These are phyloP conservation scores for Poeciliopsis paucimaculata DNA, from an alignment of 2,797 vertebrate species.

Conservation along the genomic window DNA sequence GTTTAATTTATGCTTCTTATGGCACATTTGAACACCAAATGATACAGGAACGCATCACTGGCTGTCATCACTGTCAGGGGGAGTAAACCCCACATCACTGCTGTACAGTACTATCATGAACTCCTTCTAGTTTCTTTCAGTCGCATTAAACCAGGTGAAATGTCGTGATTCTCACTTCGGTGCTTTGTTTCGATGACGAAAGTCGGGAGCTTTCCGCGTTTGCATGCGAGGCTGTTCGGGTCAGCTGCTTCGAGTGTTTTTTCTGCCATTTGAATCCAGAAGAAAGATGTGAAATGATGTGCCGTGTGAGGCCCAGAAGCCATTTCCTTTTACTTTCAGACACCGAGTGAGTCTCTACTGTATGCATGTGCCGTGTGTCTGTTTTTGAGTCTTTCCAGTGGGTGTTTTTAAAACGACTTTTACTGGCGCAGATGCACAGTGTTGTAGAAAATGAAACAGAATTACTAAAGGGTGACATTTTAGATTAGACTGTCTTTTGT, in stretches of 20 bases:
- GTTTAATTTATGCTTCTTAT: slow-evolving; percentile 28
- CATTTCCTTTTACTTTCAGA: slow-evolving; percentile 43
- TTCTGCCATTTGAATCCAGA: slow-evolving; percentile 23
- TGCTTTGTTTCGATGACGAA: slow-evolving; percentile 18
- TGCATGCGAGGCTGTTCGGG: slow-evolving; percentile 55
- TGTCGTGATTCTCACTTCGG: slow-evolving; percentile 16
- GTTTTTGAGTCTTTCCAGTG: slow-evolving; percentile 46
- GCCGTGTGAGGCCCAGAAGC: slow-evolving; percentile 14
- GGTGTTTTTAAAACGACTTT: slow-evolving; percentile 64
- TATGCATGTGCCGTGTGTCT: slow-evolving; percentile 75
- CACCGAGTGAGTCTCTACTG: slow-evolving; percentile 60
- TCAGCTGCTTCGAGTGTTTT: slow-evolving; percentile 34
- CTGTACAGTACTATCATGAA: slow-evolving; percentile 28
- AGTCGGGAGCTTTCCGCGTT: slow-evolving; percentile 11
- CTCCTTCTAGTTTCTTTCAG: slow-evolving; percentile 33
- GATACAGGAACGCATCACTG: slow-evolving; percentile 16
- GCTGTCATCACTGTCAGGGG: slow-evolving; percentile 15
- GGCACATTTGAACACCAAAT: slow-evolving; percentile 26
- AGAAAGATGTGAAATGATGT: slow-evolving; percentile 22
- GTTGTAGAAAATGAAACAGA: slow-evolving; percentile 45
- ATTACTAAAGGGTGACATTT: slow-evolving; percentile 18
- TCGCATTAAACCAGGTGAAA: slow-evolving; percentile 36
- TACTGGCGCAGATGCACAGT: slow-evolving; percentile 48
- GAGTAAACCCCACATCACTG: slow-evolving; percentile 15
- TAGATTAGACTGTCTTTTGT: slow-evolving; percentile 30